Base-by-base conservation (phyloP, 2,888 invertebrate species). In the Crematogaster levior region DNA sequence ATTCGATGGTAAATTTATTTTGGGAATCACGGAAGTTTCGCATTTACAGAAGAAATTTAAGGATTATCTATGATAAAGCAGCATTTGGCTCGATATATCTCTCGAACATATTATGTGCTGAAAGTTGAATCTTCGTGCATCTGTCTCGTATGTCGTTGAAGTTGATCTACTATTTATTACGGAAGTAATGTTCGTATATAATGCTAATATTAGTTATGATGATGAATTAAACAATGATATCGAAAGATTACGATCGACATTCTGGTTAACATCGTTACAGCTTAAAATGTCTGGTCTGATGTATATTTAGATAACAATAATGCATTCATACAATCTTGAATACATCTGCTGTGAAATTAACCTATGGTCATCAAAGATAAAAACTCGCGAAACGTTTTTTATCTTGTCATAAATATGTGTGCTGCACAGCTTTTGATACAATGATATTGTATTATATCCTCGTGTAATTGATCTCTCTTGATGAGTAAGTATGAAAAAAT, bases 1-100 rank as follows among this genome's bases (percentile, higher is more conserved):
- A n/a, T 15, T 48, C 15, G 48, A 30, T 58, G 30, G 77, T 83
- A 63, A 73, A 85, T 75, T 65, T 80, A 75, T 84, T 74, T 80
- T 34, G 68, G 40, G 53, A 72, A 48, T 68, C 72, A 37, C 63
- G 84, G 68, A 85, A 86, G 63, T 68, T 43, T 63, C 40, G 80
- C 48, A 48, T 79, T 82, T 56, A 56, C 53, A 46, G 15, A 12
- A 37, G 15, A 46, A 68, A 30, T 3, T 77, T 21, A 53, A 77
- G 12, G 18, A 77, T 53, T 21, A 21, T 21, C 48, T 37, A 40
- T 53, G 30, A 43, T 24, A 40, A 48, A 46, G 24, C 24, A 21
- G 18, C 10, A 18, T 70, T 66, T 70, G 34, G 21, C 5, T 56
- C 43, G 21, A 40, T 30, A 3, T 34, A 1, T 24, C 7, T 37